These are phyloP conservation scores for Chiridota heheva DNA, from an alignment of 35 echinoderm and acorn worm species.

Conservation along the genomic window DNA sequence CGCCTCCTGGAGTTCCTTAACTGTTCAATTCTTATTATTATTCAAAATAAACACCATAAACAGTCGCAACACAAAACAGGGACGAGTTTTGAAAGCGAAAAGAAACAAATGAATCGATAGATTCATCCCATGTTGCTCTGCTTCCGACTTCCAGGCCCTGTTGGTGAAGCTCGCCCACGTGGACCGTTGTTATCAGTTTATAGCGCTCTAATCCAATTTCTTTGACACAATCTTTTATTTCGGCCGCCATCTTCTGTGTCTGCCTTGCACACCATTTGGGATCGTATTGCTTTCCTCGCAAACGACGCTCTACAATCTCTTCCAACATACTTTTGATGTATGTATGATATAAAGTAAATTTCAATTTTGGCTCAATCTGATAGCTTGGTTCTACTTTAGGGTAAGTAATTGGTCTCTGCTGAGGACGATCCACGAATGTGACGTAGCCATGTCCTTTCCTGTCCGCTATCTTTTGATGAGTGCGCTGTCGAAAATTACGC, in stretches of 20 bases:
- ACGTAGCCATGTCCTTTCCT: constrained; percentile 41
- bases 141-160: constrained; percentile 53
- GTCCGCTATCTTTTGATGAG: constrained; percentile 54
- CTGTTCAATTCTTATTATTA: too few species aligned
- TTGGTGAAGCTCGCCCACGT: constrained; percentile 53
- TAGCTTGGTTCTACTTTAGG: constrained; percentile 48
- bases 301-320: background rate
- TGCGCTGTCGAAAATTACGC: constrained; percentile 45
- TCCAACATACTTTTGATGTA: constrained; percentile 46
- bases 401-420: background rate
- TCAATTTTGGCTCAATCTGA: constrained; percentile 43
- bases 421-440: constrained; percentile 37
- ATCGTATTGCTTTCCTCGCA: constrained; percentile 50
- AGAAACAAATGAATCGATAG: constrained; percentile 64
- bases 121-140: constrained; percentile 60
- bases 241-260: constrained; percentile 34
- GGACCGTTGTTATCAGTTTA: constrained; percentile 64
- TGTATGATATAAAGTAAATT: constrained; percentile 25
- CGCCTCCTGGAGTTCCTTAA: too few species aligned
- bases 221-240: constrained; percentile 62
- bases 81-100: constrained; percentile 55
- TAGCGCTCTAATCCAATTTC: constrained; percentile 54
- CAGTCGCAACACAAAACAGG: constrained; percentile 73
- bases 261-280: constrained; percentile 39
- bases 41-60: constrained; percentile 76